Base-by-base conservation (phyloP, 2,888 invertebrate genomes). In the Saturnia pavonia region DNA sequence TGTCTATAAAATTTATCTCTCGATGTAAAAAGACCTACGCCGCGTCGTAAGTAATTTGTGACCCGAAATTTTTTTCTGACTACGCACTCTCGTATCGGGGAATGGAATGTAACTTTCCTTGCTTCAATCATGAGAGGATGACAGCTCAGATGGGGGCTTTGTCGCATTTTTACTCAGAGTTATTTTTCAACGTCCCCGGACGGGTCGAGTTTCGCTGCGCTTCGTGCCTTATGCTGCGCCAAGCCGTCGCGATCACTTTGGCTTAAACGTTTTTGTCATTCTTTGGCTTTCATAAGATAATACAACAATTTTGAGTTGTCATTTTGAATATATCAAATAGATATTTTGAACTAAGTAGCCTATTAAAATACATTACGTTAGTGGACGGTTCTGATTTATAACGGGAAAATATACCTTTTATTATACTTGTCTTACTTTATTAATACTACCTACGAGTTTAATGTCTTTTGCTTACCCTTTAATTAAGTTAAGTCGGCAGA, bases 91-190 rank as follows among this genome's bases (percentile, higher is more conserved):
- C n/a, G n/a, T 78, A 81, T 82, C 80, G 82, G 78, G 80, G 82
- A 79, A 80, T 84, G 89, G 89, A 89, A 89, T 89, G 89, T 82
- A 81, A 80, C 82, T 83, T 81, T 82, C 82, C 81, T 84, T 83
- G 82, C 83, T 84, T 86, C 85, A 85, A 88, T 89, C 88, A 89
- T 87, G 86, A 84, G 81, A 83, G 83, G 83, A 85, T 88, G 86
- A 88, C 85, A 85, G 80, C 80, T 75, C 76, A 76, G 82, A 81
- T 78, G 80, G 80, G 77, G 72, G 78, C 76, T 80, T 82, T 83
- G 85, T 83, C 82, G 83, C 84, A 84, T 86, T 87, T 85, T 85
- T 81, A 85, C 76, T 81, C 76, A 42, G 69, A 71, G 51, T 68
- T 68, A 68, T 71, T 71, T 71, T 71, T 71, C 68, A 71, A 68